A percentile compares a stretch with the other conserved stretches of the same genome.
These are phyloP conservation scores for Erethizon dorsatum DNA, from an alignment of 2,797 vertebrate species.

Conservation along the genomic window DNA sequence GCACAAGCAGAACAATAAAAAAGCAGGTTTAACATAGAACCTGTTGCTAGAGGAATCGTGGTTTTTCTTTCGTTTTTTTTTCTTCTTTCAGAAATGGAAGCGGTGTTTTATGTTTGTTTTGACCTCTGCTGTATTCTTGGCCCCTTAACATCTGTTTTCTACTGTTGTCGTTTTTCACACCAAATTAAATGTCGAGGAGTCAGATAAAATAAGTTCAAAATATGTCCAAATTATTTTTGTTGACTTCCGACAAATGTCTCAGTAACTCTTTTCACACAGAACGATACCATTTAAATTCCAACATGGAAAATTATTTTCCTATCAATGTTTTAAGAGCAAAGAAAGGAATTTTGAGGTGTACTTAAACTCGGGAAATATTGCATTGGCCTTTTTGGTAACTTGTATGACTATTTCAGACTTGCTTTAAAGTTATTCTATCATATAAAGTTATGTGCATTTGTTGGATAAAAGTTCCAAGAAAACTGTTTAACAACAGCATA, in stretches of 20 bases:
- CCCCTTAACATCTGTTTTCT: conserved; percentile 92
- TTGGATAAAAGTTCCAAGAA: conserved; percentile 73
- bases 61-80: conserved; percentile 69
- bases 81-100: conserved; percentile 86
- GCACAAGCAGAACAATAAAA: conserved; percentile 91
- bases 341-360: conserved; percentile 84
- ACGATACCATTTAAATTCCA: conserved; percentile 84
- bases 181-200: conserved; percentile 91
- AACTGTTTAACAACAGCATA: conserved; percentile 73
- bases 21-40: conserved; percentile 91
- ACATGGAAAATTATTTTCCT: conserved; percentile 81
- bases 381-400: conserved; percentile 78
- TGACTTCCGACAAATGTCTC: conserved; percentile 88
- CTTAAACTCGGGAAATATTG: conserved; percentile 82
- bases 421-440: conserved; percentile 75
- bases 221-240: conserved; percentile 90
- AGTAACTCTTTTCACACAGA: conserved; percentile 86
- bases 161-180: conserved; percentile 92
- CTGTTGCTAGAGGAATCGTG: conserved; percentile 90
- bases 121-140: conserved; percentile 90
- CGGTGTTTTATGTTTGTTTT: conserved; percentile 90
- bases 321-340: conserved; percentile 85
- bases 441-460: conserved; percentile 76
- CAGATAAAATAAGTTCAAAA: conserved; percentile 92
- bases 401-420: conserved; percentile 73